These are phyloP conservation scores for Molossus molossus DNA, from an alignment of 2,797 vertebrate genomes.

Conservation along the genomic window DNA sequence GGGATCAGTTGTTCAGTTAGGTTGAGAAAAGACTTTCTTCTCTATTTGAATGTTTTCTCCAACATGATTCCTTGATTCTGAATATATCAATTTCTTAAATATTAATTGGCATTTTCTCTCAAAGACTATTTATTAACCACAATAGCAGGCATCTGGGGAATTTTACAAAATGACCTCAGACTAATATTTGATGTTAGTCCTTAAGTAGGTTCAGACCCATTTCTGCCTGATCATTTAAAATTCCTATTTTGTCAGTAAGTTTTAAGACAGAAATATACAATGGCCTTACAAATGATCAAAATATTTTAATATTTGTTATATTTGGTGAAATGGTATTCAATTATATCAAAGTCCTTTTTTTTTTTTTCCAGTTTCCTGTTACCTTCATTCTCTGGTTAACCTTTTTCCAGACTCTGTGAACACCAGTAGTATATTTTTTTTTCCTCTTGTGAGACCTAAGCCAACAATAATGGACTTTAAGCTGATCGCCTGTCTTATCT, in stretches of 20 bases:
- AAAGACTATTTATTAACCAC: slow-evolving; percentile 1
- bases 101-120: not conserved
- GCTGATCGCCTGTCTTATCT: slow-evolving; percentile 69
- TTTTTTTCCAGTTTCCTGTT: not conserved
- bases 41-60: not conserved
- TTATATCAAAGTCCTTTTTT: not conserved
- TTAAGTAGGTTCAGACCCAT: not conserved
- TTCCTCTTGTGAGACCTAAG: slow-evolving; percentile 56
- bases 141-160: not conserved
- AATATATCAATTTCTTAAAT: not conserved
- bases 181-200: not conserved
- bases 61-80: not conserved
- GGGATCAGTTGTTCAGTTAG: not conserved
- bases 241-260: not conserved
- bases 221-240: not conserved
- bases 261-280: not conserved
- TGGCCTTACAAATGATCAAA: not conserved
- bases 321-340: not conserved
- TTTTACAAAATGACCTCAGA: slow-evolving; percentile 20
- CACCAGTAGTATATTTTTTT: not conserved
- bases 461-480: slow-evolving; percentile 64
- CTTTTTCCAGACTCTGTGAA: not conserved
- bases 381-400: not conserved
- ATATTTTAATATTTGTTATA: not conserved
- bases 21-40: not conserved